Percentiles rank a stretch among this genome's conserved stretches.
phyloP scores from a whole-genome alignment of 2,888 invertebrate species.

The Andrena chrysosceles region DNA sequence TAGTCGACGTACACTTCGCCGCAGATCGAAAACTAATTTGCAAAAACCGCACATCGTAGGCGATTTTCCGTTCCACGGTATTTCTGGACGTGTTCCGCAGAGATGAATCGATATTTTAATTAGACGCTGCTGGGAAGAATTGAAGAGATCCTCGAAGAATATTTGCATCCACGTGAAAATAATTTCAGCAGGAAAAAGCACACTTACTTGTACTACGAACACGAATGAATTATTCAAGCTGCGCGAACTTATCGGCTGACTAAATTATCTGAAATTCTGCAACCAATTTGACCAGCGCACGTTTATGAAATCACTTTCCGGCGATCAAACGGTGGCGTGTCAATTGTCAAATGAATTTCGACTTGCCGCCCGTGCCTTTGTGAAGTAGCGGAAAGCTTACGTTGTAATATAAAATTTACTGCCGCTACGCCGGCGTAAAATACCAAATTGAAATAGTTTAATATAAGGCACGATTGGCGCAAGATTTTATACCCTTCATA shows the following conservation, averaged over 20 bases:
- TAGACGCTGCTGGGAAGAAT: neutral
- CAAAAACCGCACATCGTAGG: neutral
- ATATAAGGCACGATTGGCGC: conserved; percentile 7
- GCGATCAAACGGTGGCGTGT: neutral
- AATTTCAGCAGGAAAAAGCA: neutral
- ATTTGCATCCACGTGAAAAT: neutral
- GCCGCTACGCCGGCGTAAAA: neutral
- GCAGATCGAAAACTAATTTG: conserved; percentile 16
- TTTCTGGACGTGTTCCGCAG: neutral
- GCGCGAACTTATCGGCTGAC: neutral
- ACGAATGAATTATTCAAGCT: neutral
- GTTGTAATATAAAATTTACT: conserved; percentile 17
- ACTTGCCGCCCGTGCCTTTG: neutral
- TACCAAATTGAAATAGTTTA: conserved; percentile 23
- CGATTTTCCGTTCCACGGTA: neutral
- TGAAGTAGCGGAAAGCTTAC: neutral
- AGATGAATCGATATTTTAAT: conserved; percentile 11
- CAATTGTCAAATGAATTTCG: neutral
- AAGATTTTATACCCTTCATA: conserved; percentile 8
- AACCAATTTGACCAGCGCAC: neutral
- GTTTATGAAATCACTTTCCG: neutral
- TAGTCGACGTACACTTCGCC: neutral
- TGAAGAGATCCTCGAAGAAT: neutral
- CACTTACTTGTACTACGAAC: neutral
- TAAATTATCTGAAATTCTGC: neutral